Evolutionary conservation across 2,797 vertebrate genomes (phyloP).

Genomic region (Otolemur crassicaudatus): DNA sequence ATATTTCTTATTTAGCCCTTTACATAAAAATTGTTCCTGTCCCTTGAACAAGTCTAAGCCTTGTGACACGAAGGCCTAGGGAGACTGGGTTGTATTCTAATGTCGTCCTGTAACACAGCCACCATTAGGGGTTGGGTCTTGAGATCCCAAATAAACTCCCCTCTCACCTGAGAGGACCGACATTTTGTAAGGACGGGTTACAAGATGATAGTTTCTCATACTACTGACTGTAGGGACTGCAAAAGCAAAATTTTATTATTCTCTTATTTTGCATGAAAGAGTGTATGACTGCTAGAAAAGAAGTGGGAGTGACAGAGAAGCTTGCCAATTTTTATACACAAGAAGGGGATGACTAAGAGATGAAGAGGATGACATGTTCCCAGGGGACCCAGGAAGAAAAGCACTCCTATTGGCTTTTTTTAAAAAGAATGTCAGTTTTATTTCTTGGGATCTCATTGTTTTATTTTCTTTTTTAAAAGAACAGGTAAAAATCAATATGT

Average conservation of each 20-base stretch:
- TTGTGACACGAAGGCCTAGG: background rate
- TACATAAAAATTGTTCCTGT: background rate
- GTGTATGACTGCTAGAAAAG: background rate
- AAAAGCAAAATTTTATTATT: conserved; percentile 19
- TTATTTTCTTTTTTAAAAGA: conserved; percentile 32
- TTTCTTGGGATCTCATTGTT: conserved; percentile 13
- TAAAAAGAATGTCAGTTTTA: conserved; percentile 47
- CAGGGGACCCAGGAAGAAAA: conserved; percentile 34
- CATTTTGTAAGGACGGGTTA: background rate
- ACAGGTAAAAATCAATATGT: conserved; percentile 34
- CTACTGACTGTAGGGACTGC: background rate
- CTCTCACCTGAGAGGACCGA: background rate
- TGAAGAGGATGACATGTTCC: conserved; percentile 38
- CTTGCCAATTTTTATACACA: conserved; percentile 39
- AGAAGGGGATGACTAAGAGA: conserved; percentile 54
- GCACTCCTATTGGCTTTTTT: background rate
- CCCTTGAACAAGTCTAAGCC: background rate
- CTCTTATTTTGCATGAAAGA: conserved; percentile 54
- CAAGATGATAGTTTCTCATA: background rate
- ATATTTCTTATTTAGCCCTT: background rate
- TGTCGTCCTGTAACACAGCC: background rate
- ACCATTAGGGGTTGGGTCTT: background rate
- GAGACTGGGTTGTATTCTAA: background rate
- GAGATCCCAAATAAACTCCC: background rate
- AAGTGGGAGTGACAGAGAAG: conserved; percentile 52